Conservation (phyloP, 2,797 vertebrate genomes). For the Pyrocephalus nanus region DNA sequence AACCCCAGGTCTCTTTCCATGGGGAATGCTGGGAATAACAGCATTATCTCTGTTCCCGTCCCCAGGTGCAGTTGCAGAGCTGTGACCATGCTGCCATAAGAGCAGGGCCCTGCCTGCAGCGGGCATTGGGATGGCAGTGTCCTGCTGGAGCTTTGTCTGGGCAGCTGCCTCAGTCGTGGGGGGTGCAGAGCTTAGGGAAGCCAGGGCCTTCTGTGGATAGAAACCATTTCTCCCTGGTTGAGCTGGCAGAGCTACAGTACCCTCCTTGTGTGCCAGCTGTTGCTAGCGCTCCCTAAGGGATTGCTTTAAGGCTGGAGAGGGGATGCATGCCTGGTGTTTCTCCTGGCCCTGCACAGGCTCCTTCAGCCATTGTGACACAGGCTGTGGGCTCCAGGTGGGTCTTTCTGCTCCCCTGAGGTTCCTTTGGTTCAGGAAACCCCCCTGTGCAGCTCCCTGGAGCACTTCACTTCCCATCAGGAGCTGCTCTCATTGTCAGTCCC, state of each 20-base stretch:
- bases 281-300: no score
- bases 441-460: not conserved
- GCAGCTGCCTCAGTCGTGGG: not conserved
- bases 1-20: fast-evolving
- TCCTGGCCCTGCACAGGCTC: not conserved
- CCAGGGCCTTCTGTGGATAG: fast-evolving
- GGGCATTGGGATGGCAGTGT: not conserved
- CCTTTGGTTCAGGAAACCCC: not conserved
- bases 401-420: not conserved
- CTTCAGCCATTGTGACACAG: not conserved
- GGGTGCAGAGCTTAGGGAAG: not conserved
- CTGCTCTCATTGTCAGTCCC: fast-evolving
- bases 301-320: not conserved
- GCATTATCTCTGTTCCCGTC: not conserved
- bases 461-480: fast-evolving
- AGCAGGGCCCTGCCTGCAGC: not conserved
- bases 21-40: not conserved
- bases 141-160: not conserved
- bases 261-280: not conserved
- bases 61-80: not conserved
- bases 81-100: not conserved
- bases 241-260: not conserved
- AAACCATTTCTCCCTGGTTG: fast-evolving
- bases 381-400: not conserved
- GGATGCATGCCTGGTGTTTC: not conserved